Conservation (phyloP, 2,113 vertebrate species). For the Ondatra zibethicus region DNA sequence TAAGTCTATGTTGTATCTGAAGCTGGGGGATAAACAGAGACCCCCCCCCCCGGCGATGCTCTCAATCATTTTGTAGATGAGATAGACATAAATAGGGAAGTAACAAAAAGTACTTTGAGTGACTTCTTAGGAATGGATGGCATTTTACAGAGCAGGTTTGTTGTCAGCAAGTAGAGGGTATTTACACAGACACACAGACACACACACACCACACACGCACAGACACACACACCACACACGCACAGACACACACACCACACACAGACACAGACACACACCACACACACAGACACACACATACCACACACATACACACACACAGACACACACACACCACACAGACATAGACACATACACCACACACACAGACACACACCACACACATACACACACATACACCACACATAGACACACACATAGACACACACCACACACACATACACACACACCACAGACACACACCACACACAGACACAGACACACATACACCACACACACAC, state of each 20-base stretch:
- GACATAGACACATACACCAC: not conserved
- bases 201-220: no score
- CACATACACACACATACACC: not conserved
- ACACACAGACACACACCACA: not conserved
- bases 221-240: no score
- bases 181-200: not conserved
- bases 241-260: no score
- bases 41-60: not conserved
- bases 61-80: slow-evolving; percentile 13
- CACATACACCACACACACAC: no score
- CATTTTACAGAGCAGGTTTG: slow-evolving; percentile 3
- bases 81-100: slow-evolving; percentile 14
- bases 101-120: not conserved
- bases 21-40: not conserved
- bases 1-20: not conserved
- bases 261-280: no score
- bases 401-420: no score
- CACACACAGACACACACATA: not conserved
- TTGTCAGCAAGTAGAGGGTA: not conserved
- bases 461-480: no score
- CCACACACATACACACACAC: not conserved
- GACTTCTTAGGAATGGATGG: not conserved
- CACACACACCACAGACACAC: no score
- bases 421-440: not conserved
- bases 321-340: not conserved